Evolutionary conservation across 2,888 invertebrate genomes (phyloP), one percentile per base, ranked within the genome.

Genomic region (Hypomecis punctinalis): DNA sequence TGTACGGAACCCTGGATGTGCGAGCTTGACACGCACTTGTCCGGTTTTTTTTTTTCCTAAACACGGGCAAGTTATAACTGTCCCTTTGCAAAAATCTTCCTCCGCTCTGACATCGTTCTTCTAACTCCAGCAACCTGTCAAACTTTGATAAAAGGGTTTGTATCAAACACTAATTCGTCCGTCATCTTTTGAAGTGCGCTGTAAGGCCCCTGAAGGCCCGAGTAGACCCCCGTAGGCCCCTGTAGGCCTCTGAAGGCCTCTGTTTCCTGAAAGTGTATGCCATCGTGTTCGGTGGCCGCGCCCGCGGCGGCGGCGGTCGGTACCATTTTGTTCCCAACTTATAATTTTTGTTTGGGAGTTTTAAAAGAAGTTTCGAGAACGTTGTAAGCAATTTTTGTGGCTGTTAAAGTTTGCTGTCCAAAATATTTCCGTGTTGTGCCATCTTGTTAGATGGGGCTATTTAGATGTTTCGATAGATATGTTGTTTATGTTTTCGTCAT

Each of bases 141-240:
- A 77, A 78, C 70, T 77, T 77, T 72, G 66, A 69, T 76, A 75
- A 75, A 77, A 71, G 71, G 62, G 70, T 61, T 71, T 71, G 65
- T 75, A 67, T 63, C 68, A 70, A 62, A 52, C 58, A 47, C 61
- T 49, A 48, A 43, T 64, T 65, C 71, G 72, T 71, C 68, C 67
- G 53, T 39, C 64, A 65, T 66, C 61, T 40, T 43, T 46, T 23
- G 39, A 47, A 48, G 42, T n/a, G 45, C 48, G 13, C 36, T 47
- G 52, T 45, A 39, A 54, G 40, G 54, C 40, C 35, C 33, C 35
- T 6, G 8, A 36, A 42, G 11, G n/a, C 11, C 6, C 11, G 0
- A 9, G 10, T 36, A 5, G 47, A 5, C 49, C 35, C 10, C 11
- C 37, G n/a, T 23, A 23, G 13, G 39, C 39, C 11, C 11, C 8